phyloP scores from a whole-genome alignment of 2,113 vertebrate species.

The Phalacrocorax carbo region DNA sequence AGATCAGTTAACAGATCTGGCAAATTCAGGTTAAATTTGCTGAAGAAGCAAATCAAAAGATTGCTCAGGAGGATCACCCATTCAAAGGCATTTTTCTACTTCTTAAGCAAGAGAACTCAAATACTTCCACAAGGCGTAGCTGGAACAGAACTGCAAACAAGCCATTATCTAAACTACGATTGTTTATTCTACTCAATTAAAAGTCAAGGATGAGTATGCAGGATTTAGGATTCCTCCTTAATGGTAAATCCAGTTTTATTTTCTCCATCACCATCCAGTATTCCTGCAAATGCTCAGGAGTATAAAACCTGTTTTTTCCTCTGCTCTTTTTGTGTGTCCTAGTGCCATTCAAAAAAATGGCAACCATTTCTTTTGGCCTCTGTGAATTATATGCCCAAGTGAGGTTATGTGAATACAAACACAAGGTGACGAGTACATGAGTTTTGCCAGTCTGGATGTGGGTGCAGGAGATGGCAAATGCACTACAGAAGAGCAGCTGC shows the following conservation, averaged over 20 bases:
- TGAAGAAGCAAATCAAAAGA: background rate
- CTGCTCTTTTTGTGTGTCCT: background rate
- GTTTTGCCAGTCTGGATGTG: background rate
- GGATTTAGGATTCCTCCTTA: background rate
- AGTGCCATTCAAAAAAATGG: background rate
- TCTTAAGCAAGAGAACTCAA: slow-evolving; percentile 1
- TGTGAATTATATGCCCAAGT: background rate
- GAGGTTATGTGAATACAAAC: background rate
- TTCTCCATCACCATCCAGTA: background rate
- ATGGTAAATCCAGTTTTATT: background rate
- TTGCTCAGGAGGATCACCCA: background rate
- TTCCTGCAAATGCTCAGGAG: background rate
- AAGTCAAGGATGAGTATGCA: background rate
- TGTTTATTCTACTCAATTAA: background rate
- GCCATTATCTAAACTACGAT: background rate
- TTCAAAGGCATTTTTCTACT: slow-evolving; percentile 23
- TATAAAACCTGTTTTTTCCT: background rate
- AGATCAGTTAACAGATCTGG: slow-evolving; percentile 11
- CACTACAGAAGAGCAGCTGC: slow-evolving; percentile 16
- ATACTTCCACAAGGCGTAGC: background rate
- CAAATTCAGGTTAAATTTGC: background rate
- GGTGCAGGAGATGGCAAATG: slow-evolving; percentile 4
- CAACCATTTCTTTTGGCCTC: background rate
- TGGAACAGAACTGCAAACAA: background rate
- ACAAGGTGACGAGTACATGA: background rate